Conservation (phyloP, 2,888 invertebrate species). For the Embidobia sp. region DNA sequence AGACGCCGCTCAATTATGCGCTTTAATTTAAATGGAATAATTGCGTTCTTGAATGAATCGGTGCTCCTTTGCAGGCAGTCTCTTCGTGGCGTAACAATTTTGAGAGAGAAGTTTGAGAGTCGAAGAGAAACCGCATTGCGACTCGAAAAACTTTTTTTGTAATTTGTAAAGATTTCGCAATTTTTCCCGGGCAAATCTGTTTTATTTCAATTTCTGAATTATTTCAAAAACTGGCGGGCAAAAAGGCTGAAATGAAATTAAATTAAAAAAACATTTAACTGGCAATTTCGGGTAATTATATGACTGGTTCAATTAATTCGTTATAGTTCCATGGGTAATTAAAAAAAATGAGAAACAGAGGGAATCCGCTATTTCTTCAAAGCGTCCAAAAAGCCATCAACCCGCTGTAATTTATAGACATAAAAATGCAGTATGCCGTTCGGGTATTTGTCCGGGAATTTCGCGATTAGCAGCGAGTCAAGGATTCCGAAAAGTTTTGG, state of each 20-base stretch:
- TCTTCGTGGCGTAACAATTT: too few relatives aligned
- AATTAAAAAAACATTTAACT: too few relatives aligned
- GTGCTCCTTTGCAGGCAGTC: constrained; percentile 13
- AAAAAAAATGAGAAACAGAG: not conserved
- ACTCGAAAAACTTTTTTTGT: too few relatives aligned
- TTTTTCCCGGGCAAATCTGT: too few relatives aligned
- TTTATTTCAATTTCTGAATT: too few relatives aligned
- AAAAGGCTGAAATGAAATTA: too few relatives aligned
- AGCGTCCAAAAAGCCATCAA: not conserved
- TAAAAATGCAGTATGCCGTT: constrained; percentile 13
- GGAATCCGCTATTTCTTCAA: not conserved
- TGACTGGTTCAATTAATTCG: constrained; percentile 14
- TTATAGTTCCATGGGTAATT: constrained; percentile 19
- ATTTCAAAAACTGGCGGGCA: too few relatives aligned
- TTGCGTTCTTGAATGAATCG: constrained; percentile 72
- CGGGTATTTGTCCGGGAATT: constrained; percentile 48
- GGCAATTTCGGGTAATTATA: constrained; percentile 1
- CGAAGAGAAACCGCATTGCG: too few relatives aligned
- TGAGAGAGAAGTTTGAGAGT: too few relatives aligned
- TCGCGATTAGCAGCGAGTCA: constrained; percentile 57
- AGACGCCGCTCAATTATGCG: constrained; percentile 80
- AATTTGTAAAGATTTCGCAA: too few relatives aligned
- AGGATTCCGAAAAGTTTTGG: constrained; percentile 62
- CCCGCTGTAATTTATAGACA: constrained; percentile 5
- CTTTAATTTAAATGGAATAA: constrained; percentile 81